A percentile compares a stretch with the other conserved stretches of the same genome.
phyloP scores from a whole-genome alignment of 2,888 invertebrate genomes.

The Ectemnius continuus region DNA sequence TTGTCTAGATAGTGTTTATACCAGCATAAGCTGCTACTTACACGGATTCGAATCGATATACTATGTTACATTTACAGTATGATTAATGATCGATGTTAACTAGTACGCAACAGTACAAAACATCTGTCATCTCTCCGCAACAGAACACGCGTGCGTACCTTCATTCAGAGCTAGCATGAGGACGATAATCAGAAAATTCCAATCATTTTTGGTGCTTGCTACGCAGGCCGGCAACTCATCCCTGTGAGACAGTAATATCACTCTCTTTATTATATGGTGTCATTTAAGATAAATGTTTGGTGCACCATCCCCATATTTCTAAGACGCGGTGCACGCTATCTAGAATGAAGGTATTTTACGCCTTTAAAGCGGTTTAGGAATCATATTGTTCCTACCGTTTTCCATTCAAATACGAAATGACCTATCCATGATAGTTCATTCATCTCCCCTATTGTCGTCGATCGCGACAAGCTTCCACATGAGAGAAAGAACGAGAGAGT shows the following conservation, averaged over 20 bases:
- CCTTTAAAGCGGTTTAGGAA: slow-evolving; percentile 14
- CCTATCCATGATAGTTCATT: slow-evolving; percentile 21
- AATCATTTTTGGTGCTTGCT: neutral
- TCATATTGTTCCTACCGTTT: slow-evolving; percentile 14
- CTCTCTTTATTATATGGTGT: too few relatives aligned
- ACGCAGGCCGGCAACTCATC: too few relatives aligned
- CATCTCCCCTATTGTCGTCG: slow-evolving; percentile 33
- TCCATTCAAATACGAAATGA: slow-evolving; percentile 8
- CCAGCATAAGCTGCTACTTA: slow-evolving; percentile 12
- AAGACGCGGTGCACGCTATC: too few relatives aligned
- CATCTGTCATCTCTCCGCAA: neutral
- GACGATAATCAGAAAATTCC: neutral
- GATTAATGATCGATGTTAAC: slow-evolving; percentile 5
- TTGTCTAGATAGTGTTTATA: slow-evolving; percentile 36
- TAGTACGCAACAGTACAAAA: slow-evolving; percentile 4
- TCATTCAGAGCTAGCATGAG: slow-evolving; percentile 10
- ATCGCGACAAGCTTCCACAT: slow-evolving; percentile 40
- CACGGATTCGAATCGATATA: neutral
- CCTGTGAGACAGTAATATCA: too few relatives aligned
- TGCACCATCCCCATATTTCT: too few relatives aligned
- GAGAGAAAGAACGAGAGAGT: slow-evolving; percentile 22
- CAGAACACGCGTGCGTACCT: slow-evolving; percentile 26
- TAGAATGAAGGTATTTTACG: slow-evolving; percentile 9
- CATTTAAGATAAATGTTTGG: too few relatives aligned
- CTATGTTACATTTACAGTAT: neutral